Evolutionary conservation across 2,888 invertebrate species (phyloP).

Genomic region (Phorcus lineatus): DNA sequence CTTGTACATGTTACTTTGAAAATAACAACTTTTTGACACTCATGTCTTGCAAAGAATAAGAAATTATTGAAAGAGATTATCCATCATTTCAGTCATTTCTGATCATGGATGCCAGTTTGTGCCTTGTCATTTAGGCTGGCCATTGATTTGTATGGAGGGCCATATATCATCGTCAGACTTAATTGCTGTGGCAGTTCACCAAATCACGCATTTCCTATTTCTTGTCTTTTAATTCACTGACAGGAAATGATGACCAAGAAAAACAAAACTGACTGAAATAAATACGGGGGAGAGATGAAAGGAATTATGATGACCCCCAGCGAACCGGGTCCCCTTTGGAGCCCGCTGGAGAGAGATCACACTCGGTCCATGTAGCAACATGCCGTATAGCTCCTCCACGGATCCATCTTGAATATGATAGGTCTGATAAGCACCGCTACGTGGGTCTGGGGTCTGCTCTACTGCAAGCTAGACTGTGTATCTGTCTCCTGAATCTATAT

Average conservation of each 20-base stretch:
- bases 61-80: not conserved
- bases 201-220: not conserved
- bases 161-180: not conserved
- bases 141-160: not conserved
- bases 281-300: not conserved
- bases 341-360: no score
- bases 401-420: no score
- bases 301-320: not conserved
- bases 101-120: not conserved
- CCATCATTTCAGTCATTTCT: not conserved
- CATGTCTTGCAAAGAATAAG: no score
- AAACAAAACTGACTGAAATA: slow-evolving; percentile 3
- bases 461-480: no score
- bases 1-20: no score
- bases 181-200: not conserved
- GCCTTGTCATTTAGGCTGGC: not conserved
- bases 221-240: slow-evolving; percentile 1
- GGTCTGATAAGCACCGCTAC: no score
- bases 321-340: no score
- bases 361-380: no score
- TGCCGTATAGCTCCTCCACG: no score
- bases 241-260: not conserved
- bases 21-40: no score
- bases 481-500: no score
- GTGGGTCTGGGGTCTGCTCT: no score